Base-by-base conservation (phyloP, 2,888 invertebrate species). In the Euplagia quadripunctaria region DNA sequence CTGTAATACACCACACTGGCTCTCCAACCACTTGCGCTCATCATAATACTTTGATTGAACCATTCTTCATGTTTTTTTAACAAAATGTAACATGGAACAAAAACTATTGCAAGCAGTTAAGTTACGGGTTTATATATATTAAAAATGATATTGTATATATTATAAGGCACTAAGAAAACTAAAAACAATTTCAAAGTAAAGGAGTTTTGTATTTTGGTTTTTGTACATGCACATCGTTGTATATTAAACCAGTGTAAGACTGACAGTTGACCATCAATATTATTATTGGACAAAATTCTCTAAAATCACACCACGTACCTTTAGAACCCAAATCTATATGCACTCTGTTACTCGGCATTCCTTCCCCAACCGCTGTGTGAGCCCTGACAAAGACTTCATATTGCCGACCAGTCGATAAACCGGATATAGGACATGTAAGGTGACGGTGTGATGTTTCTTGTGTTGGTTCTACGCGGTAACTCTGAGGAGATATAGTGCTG, bases 331-430 rank as follows among this genome's bases (percentile, higher is more conserved):
- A 73, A 64, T 92, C 91, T 31, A 90, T 88, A 68, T 93, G 92
- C 0, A 92, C 89, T 14, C 92, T 82, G 8, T 83, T 88, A 70
- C 95, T 96, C 0, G 95, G 91, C 0, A 93, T 86, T 0, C 96
- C 96, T 84, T 97, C 97, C 0, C 97, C 97, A 0, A 96, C 96
- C 0, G 92, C 86, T 0, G 97, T 97, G 64, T 96, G 96, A 0
- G 97, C 97, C 17, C 96, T 95, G 0, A 97, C 96, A 86, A 96
- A 97, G 68, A 97, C 96, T 78, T 97, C 96, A 79, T 97, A 97
- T 74, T 96, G 94, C 61, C 95, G 92, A 14, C 96, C 96, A 14
- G 96, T 93, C 4, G 93, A 89, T 20, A 97, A 88, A 0, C 96
- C 94, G 0, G 95, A 87, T 17, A 96, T 86, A 8, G 96, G 94